phyloP scores from a whole-genome alignment of 2,888 invertebrate species.

The Helicoverpa assulta region DNA sequence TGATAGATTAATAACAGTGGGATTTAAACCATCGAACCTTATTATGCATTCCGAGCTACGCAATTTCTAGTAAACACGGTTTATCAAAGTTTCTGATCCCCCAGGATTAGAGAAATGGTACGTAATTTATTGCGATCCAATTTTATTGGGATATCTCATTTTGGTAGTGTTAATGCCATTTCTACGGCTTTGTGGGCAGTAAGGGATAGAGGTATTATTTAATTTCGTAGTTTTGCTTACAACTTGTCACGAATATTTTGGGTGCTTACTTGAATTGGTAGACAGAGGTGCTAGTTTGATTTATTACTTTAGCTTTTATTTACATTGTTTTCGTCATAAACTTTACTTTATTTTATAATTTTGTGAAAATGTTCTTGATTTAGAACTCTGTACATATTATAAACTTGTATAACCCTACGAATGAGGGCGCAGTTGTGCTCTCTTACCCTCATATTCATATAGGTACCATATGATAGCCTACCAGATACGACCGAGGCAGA shows the following conservation, averaged over 20 bases:
- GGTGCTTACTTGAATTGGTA: not conserved
- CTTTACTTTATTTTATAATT: no score
- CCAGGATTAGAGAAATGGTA: not conserved
- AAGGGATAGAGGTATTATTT: not conserved
- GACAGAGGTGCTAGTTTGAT: not conserved
- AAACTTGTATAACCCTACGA: no score
- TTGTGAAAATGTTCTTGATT: no score
- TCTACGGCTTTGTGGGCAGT: not conserved
- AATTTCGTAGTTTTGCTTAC: not conserved
- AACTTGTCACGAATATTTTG: not conserved
- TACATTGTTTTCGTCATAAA: no score
- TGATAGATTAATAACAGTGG: not conserved
- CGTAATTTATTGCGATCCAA: not conserved
- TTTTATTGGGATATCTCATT: not conserved
- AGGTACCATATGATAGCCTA: no score
- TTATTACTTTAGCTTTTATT: not conserved
- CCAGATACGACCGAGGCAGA: no score
- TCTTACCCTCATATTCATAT: no score
- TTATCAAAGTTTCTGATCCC: slow-evolving; percentile 1
- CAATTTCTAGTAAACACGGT: not conserved
- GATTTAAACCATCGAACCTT: not conserved
- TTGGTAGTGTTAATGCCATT: not conserved
- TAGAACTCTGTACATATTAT: no score
- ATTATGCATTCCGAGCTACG: not conserved
- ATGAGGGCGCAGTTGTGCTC: no score